Percentiles rank a stretch among this genome's conserved stretches.
Evolutionary conservation across 1,140 invertebrate species (phyloP).

Genomic region (Lasioglossum baleicum): DNA sequence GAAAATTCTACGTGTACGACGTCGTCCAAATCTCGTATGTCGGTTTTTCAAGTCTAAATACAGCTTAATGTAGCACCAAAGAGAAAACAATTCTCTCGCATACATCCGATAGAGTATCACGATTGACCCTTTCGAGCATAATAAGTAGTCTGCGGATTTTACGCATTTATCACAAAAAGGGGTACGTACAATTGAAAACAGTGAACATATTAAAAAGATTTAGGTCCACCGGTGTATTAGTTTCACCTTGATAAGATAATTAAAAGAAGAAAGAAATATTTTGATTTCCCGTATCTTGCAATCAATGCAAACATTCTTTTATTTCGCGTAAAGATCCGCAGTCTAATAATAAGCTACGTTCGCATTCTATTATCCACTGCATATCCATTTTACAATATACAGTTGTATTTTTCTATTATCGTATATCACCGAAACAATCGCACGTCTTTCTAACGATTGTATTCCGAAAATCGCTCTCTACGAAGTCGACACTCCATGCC

Average conservation of each 20-base stretch:
- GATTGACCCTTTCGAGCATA: slow-evolving; percentile 31
- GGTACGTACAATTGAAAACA: no score
- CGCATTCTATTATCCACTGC: not conserved
- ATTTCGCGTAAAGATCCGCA: no score
- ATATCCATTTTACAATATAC: not conserved
- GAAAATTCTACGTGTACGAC: not conserved
- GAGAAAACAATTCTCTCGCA: slow-evolving; percentile 60
- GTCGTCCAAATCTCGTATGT: not conserved
- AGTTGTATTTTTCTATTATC: slow-evolving; percentile 18
- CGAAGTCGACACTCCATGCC: not conserved
- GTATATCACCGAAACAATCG: not conserved
- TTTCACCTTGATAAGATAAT: no score
- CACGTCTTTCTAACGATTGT: not conserved
- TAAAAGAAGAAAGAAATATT: no score
- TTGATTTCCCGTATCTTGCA: no score
- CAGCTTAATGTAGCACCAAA: slow-evolving; percentile 64
- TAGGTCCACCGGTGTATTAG: no score
- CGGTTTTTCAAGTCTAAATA: slow-evolving; percentile 36
- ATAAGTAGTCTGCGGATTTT: no score
- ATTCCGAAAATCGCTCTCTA: not conserved
- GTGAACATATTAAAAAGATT: no score
- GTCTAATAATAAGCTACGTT: not conserved
- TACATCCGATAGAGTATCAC: slow-evolving; percentile 13
- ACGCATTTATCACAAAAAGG: no score
- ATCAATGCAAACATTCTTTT: no score